phyloP scores from a whole-genome alignment of 2,888 invertebrate genomes.

The Creontiades dilutus region DNA sequence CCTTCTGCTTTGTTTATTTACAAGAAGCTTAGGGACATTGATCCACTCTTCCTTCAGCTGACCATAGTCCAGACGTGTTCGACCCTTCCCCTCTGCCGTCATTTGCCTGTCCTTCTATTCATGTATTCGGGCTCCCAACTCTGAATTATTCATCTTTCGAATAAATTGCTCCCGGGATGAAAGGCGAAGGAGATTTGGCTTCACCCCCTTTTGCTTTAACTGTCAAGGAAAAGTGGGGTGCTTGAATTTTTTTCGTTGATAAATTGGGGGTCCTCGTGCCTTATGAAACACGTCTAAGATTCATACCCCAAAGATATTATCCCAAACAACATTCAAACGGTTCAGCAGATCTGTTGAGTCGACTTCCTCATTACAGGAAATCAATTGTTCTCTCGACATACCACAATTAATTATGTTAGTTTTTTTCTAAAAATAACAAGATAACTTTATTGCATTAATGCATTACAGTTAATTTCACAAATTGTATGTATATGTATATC shows the following conservation, averaged over 20 bases:
- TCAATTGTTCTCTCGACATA: too few relatives aligned
- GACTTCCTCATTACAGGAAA: too few relatives aligned
- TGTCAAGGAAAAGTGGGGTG: neutral
- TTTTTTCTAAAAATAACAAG: too few relatives aligned
- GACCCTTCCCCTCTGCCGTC: neutral
- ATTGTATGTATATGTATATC: too few relatives aligned
- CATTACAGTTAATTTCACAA: too few relatives aligned
- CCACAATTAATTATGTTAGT: too few relatives aligned
- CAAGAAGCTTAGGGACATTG: neutral
- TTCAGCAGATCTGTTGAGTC: too few relatives aligned
- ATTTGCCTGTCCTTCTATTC: conserved; percentile 2
- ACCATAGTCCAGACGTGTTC: conserved; percentile 15
- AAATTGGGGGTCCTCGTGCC: neutral
- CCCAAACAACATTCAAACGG: too few relatives aligned
- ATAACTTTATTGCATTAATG: too few relatives aligned
- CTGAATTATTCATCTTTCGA: conserved; percentile 35
- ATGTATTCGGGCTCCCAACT: neutral
- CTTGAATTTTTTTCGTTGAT: neutral
- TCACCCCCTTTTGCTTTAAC: neutral
- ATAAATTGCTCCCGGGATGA: neutral
- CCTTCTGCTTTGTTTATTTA: conserved; percentile 19
- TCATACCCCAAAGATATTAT: too few relatives aligned
- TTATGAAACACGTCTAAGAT: neutral
- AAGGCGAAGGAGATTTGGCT: neutral
- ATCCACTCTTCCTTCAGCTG: conserved; percentile 11